A percentile compares a stretch with the other conserved stretches of the same genome.
Evolutionary conservation across 1,140 invertebrate species (phyloP).

Genomic region (Steinernema khuongi): DNA sequence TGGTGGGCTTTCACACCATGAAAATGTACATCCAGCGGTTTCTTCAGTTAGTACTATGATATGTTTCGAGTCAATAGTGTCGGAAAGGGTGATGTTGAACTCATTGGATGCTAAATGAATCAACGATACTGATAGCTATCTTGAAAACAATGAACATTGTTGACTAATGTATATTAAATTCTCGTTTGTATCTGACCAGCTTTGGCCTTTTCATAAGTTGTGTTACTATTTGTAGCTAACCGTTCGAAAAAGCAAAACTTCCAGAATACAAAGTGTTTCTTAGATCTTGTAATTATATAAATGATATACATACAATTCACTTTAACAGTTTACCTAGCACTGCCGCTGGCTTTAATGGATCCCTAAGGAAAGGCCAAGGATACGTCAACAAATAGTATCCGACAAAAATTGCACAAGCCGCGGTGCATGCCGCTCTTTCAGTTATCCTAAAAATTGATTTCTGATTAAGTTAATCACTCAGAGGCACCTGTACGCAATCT

Average conservation of each 20-base stretch:
- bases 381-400: constrained; percentile 40
- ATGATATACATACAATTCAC: not conserved
- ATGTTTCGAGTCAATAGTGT: not conserved
- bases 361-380: constrained; percentile 46
- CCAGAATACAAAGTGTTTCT: not conserved
- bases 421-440: constrained; percentile 32
- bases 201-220: no score
- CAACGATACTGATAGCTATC: no score
- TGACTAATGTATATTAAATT: no score
- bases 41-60: not conserved
- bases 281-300: no score
- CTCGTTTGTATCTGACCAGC: no score
- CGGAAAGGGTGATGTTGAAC: not conserved
- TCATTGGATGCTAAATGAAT: not conserved
- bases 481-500: not conserved
- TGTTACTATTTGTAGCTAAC: no score
- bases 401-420: constrained; percentile 21
- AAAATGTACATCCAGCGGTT: not conserved
- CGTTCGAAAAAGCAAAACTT: not conserved
- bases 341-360: not conserved
- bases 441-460: constrained; percentile 27
- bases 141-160: no score
- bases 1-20: not conserved
- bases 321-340: not conserved
- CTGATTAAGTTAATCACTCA: not conserved